Evolutionary conservation across 2,888 invertebrate species (phyloP), one percentile per base, ranked within the genome.

Genomic region (Standfussiana lucernea): DNA sequence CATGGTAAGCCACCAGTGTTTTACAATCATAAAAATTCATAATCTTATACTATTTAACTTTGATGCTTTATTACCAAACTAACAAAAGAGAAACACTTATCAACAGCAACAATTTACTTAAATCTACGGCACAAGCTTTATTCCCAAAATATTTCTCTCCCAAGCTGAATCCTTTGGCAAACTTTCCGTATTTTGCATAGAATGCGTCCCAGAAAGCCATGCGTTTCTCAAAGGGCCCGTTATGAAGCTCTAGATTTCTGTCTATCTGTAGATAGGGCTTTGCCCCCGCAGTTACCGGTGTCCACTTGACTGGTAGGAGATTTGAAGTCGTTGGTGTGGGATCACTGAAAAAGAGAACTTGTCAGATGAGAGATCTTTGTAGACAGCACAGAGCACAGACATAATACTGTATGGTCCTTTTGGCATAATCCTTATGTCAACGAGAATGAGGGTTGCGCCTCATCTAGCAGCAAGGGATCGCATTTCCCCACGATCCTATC

Each of bases 201-300:
- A 45, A 85, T 0, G 53, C 6, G 32, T 84, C 75, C 84, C 84
- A 84, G 37, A 84, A 85, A 1, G 56, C 65, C 78, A 82, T 77
- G 7, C 70, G 68, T 1, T 35, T 7, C 6, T 61, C 40, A 7
- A 62, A 75, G 1, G 47, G 75, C 0, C 53, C 67, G n/a, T 18
- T 28, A 5, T n/a, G 21, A 2, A 85, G n/a, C 1, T 21, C 15
- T 2, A 67, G 11, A 0, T 56, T 1, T 6, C 13, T 32, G 45
- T 72, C 72, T 35, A 84, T 77, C 24, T 59, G 47, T 7, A 84
- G 13, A 32, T 72, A 86, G 5, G 42, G 21, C 13, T 69, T 32
- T 2, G 62, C 7, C 0, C 11, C 7, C 2, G 32, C 5, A 1
- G 74, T 72, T 5, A 75, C 50, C 1, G 86, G 66, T 0, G 47